Percentiles rank a stretch among this genome's conserved stretches.
Evolutionary conservation across 1,140 invertebrate genomes (phyloP).

Genomic region (Pogonus chalceus): DNA sequence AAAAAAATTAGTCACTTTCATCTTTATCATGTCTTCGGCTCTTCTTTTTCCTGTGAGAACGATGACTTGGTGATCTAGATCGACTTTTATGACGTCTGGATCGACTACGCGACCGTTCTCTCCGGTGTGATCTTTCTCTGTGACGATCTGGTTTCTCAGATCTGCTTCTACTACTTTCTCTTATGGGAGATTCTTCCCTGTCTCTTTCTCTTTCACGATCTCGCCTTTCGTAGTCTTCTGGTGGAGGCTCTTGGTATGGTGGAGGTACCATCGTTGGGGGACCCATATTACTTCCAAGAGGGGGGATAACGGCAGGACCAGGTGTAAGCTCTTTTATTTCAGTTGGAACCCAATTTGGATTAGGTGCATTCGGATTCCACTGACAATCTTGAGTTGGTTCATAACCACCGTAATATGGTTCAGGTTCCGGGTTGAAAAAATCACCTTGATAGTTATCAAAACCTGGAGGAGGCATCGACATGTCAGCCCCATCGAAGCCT

Average conservation of each 20-base stretch:
- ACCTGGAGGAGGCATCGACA: constrained; percentile 49
- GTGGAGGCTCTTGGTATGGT: constrained; percentile 13
- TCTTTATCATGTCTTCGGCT: constrained; percentile 49
- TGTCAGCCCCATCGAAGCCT: constrained; percentile 38
- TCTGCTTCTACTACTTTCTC: constrained; percentile 37
- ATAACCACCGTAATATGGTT: constrained; percentile 59
- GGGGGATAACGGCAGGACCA: constrained; percentile 32
- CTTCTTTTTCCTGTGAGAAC: constrained; percentile 50
- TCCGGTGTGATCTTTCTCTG: constrained; percentile 41
- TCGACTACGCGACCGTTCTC: constrained; percentile 42
- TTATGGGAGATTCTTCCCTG: constrained; percentile 34
- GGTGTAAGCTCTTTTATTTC: constrained; percentile 54
- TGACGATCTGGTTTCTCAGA: constrained; percentile 36
- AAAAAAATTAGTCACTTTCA: constrained; percentile 43
- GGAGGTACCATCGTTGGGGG: constrained; percentile 33
- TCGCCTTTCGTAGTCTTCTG: too few species aligned
- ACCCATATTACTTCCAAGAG: constrained; percentile 31
- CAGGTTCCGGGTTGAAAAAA: constrained; percentile 46
- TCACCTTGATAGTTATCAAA: constrained; percentile 44
- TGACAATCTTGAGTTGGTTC: constrained; percentile 63
- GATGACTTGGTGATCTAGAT: constrained; percentile 47
- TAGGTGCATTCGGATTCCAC: constrained; percentile 42
- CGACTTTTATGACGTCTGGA: constrained; percentile 51
- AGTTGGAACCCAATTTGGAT: constrained; percentile 43
- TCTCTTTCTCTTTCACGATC: constrained; percentile 18